Evolutionary conservation across 2,888 invertebrate genomes (phyloP).

Genomic region (Phragmatobia fuliginosa): DNA sequence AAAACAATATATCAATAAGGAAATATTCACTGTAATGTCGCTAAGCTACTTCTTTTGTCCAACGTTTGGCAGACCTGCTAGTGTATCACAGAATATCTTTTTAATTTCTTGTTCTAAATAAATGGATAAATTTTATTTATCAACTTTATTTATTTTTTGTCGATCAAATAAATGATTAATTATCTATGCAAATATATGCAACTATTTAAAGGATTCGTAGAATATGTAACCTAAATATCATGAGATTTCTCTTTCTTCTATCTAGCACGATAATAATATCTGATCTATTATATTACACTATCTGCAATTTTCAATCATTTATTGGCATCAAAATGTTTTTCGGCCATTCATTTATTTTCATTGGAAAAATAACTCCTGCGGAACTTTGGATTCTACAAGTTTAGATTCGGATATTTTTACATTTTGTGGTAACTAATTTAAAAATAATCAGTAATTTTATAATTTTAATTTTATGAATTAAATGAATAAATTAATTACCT

Average conservation of each 20-base stretch:
- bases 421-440: constrained; percentile 17
- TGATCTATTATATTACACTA: constrained; percentile 1
- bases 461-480: constrained; percentile 12
- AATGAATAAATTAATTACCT: constrained; percentile 13
- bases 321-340: constrained; percentile 32
- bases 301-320: constrained; percentile 31
- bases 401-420: constrained; percentile 5
- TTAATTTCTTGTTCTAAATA: too few species aligned
- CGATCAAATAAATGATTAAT: constrained; percentile 38
- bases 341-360: constrained; percentile 21
- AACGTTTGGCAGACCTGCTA: constrained; percentile 26
- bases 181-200: constrained; percentile 27
- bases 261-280: not conserved
- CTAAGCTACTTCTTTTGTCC: not conserved
- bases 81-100: constrained; percentile 9
- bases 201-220: constrained; percentile 32
- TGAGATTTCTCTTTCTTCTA: constrained; percentile 29
- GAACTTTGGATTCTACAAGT: constrained; percentile 17
- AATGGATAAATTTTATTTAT: constrained; percentile 27
- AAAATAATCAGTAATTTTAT: constrained; percentile 4
- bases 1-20: not conserved
- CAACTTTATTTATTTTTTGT: constrained; percentile 31
- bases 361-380: constrained; percentile 24
- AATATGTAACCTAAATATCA: constrained; percentile 33
- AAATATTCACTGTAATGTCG: not conserved